A percentile compares a stretch with the other conserved stretches of the same genome.
Conservation (phyloP, 2,888 invertebrate species). For the Ypsolopha sequella region DNA sequence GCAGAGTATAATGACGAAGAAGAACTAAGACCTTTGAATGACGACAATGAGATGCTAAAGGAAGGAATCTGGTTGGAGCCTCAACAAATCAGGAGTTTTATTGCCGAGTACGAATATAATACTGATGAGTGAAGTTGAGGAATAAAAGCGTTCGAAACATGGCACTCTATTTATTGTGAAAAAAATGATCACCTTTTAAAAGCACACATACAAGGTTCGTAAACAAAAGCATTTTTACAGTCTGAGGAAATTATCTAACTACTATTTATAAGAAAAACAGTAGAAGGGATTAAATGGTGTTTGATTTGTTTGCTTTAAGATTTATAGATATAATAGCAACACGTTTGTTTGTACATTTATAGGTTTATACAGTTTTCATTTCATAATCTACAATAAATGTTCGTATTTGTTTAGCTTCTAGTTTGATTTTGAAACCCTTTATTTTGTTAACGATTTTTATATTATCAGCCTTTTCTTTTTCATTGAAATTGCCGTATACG, state of each 20-base stretch:
- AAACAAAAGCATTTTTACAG: too few species aligned
- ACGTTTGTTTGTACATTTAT: not conserved
- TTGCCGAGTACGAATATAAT: conserved; percentile 29
- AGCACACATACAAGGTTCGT: too few species aligned
- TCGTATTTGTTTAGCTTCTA: conserved; percentile 80
- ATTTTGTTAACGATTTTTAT: too few species aligned
- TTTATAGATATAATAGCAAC: too few species aligned
- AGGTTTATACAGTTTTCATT: not conserved
- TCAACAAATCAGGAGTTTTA: conserved; percentile 81
- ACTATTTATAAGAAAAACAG: conserved; percentile 4
- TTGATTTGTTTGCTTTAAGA: not conserved
- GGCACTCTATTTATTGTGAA: too few species aligned
- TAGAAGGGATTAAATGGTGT: conserved; percentile 6
- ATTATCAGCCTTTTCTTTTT: conserved; percentile 9
- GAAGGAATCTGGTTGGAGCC: conserved; percentile 67
- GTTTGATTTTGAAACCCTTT: conserved; percentile 45
- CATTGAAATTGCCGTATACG: conserved; percentile 21
- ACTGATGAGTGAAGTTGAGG: too few species aligned
- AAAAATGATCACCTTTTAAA: too few species aligned
- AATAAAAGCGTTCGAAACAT: too few species aligned
- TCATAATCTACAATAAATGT: conserved; percentile 70
- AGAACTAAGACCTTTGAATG: conserved; percentile 3
- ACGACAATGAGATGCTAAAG: conserved; percentile 20
- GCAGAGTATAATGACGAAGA: conserved; percentile 16
- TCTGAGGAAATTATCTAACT: too few species aligned